phyloP scores from a whole-genome alignment of 2,113 vertebrate genomes.

The Festucalex cinctus region DNA sequence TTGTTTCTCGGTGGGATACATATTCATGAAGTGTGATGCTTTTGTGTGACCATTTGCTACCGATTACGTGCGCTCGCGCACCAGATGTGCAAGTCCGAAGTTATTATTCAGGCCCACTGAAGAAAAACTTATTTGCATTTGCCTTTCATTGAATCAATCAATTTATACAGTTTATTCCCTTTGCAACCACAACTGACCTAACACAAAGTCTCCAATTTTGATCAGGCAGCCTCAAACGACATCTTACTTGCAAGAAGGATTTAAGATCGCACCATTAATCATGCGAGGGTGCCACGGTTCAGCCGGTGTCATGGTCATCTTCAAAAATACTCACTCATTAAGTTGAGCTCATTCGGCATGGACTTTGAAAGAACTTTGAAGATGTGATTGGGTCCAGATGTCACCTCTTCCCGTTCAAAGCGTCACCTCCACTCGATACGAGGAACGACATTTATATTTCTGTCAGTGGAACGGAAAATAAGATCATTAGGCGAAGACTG shows the following conservation, averaged over 20 bases:
- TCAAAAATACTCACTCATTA: slow-evolving; percentile 72
- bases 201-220: slow-evolving; percentile 54
- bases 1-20: slow-evolving; percentile 45
- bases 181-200: slow-evolving; percentile 16
- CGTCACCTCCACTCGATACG: slow-evolving; percentile 53
- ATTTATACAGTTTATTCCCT: slow-evolving; percentile 2
- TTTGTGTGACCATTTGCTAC: slow-evolving; percentile 57
- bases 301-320: slow-evolving; percentile 64
- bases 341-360: slow-evolving; percentile 60
- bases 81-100: slow-evolving; percentile 63
- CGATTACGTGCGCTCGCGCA: slow-evolving; percentile 51
- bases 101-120: slow-evolving; percentile 17
- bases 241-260: slow-evolving; percentile 39
- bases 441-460: slow-evolving; percentile 61
- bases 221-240: slow-evolving; percentile 64
- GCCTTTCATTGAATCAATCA: slow-evolving; percentile 50
- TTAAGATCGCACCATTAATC: slow-evolving; percentile 68
- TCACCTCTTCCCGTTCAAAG: slow-evolving; percentile 64
- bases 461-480: slow-evolving; percentile 19
- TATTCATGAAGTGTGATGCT: slow-evolving; percentile 63
- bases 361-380: slow-evolving; percentile 68
- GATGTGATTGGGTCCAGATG: slow-evolving; percentile 73
- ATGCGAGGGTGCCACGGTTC: slow-evolving; percentile 64
- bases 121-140: slow-evolving; percentile 50
- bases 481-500: background rate